Base-by-base conservation (phyloP, 64 coral and sea anemone genomes). In the Stylophora pistillata region DNA sequence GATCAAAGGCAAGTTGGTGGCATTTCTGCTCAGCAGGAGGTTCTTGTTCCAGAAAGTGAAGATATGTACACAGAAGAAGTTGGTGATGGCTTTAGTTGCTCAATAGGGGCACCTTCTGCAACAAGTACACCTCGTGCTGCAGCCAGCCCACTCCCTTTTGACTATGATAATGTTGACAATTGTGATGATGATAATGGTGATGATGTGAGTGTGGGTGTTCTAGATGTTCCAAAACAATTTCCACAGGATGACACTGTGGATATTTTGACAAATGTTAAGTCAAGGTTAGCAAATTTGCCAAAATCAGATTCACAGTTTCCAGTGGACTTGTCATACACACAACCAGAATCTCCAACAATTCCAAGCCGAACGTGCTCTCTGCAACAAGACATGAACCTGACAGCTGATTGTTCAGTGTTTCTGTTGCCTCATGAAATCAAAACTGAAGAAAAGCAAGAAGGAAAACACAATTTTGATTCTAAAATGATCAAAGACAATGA, bases 361-460 rank as follows among this genome's bases (percentile, higher is more conserved):
- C 88, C 88, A 85, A 64, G 63, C 79, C 32, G 77, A 3, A 23
- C 37, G 9, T 69, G 65, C 31, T 90, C 79, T 15, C 62, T 84
- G 34, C 60, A 84, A 16, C 20, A 84, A 71, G 80, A 84, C 12
- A 27, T 84, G 31, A 41, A 84, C 59, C 80, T 84, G 30, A 84
- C 60, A 2, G 80, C 80, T 26, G 80, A 94, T 11, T 77, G 83
- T 31, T 89, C 87, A 70, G 74, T 90, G 56, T 89, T 79, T 0
- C 59, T 94, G 13, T 74, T 94, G 65, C 92, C 88, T 71, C 72
- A 92, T 41, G 80, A 61, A 9, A 20, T 82, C 16, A 65, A 18
- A 12, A 16, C 13, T 15, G 62, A 57, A 15, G 52, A 70, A 27
- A 34, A 68, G 25, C 64, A 66, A 10, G 3, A 84, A 30, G n/a